phyloP scores from a whole-genome alignment of 2,888 invertebrate species.

The Falcaria lacertinaria region DNA sequence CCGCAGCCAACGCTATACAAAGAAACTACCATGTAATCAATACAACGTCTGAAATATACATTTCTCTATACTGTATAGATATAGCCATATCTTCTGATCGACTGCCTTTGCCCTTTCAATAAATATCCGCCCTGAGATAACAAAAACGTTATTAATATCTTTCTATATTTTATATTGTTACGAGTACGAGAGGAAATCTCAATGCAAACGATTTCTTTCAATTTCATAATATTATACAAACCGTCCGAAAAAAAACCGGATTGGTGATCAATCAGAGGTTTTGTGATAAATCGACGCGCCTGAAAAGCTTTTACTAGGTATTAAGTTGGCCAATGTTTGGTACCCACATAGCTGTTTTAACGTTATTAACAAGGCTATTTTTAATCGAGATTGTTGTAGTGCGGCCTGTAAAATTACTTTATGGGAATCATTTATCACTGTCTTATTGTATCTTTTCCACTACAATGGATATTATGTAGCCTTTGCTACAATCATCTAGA shows the following conservation, averaged over 20 bases:
- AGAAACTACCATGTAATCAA: not conserved
- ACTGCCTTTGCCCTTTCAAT: conserved; percentile 15
- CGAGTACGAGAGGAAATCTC: conserved; percentile 17
- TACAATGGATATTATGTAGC: too few relatives aligned
- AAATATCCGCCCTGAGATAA: conserved; percentile 15
- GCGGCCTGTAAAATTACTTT: too few relatives aligned
- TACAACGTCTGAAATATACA: not conserved
- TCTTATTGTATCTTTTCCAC: too few relatives aligned
- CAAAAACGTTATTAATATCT: conserved; percentile 24
- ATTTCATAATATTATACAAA: conserved; percentile 24
- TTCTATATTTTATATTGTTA: conserved; percentile 16
- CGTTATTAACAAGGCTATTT: conserved; percentile 10
- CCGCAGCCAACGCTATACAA: not conserved
- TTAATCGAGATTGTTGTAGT: not conserved
- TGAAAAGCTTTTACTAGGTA: conserved; percentile 37
- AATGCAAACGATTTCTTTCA: conserved; percentile 24
- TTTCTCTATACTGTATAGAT: not conserved
- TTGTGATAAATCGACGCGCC: conserved; percentile 42
- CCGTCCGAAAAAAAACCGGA: conserved; percentile 30
- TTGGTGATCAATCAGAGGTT: conserved; percentile 40
- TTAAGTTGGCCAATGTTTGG: conserved; percentile 22
- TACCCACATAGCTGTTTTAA: conserved; percentile 17
- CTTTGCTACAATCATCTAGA: too few relatives aligned
- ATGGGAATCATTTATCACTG: too few relatives aligned
- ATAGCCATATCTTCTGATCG: not conserved